Evolutionary conservation across 1,140 invertebrate species (phyloP).

Genomic region (Rhopalosiphum padi): DNA sequence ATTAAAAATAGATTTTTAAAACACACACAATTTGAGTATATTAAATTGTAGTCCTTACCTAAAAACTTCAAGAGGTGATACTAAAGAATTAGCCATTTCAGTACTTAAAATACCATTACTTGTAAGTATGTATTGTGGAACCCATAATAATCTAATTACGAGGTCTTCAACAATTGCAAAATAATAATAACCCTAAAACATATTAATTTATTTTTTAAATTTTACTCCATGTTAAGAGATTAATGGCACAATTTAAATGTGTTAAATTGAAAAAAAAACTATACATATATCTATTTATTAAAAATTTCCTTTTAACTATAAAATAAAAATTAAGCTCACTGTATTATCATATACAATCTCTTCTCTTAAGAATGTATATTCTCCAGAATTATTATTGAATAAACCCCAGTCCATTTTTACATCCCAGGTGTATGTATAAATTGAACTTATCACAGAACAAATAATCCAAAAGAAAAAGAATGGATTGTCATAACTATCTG

Average conservation of each 20-base stretch:
- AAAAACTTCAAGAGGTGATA: conserved; percentile 84
- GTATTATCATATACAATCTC: conserved; percentile 80
- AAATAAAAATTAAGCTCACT: conserved; percentile 61
- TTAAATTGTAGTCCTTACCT: conserved; percentile 63
- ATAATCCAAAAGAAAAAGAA: conserved; percentile 83
- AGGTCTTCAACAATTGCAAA: conserved; percentile 83
- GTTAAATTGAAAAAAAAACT: background rate
- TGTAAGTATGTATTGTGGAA: conserved; percentile 77
- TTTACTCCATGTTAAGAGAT: background rate
- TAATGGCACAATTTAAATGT: background rate
- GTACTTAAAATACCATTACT: conserved; percentile 74
- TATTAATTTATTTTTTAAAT: background rate
- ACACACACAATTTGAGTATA: background rate
- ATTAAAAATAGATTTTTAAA: background rate
- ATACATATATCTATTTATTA: background rate
- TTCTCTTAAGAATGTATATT: conserved; percentile 81
- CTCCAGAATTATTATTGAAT: conserved; percentile 84
- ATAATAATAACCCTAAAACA: conserved; percentile 72
- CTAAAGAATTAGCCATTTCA: conserved; percentile 80
- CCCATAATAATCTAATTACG: conserved; percentile 84
- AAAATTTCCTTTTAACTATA: background rate
- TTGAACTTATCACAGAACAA: conserved; percentile 77
- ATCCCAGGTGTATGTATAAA: conserved; percentile 93
- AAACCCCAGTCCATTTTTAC: conserved; percentile 99
- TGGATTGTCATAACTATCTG: conserved; percentile 73